phyloP scores from a whole-genome alignment of 2,888 invertebrate genomes.

The Eubasilissa splendida region DNA sequence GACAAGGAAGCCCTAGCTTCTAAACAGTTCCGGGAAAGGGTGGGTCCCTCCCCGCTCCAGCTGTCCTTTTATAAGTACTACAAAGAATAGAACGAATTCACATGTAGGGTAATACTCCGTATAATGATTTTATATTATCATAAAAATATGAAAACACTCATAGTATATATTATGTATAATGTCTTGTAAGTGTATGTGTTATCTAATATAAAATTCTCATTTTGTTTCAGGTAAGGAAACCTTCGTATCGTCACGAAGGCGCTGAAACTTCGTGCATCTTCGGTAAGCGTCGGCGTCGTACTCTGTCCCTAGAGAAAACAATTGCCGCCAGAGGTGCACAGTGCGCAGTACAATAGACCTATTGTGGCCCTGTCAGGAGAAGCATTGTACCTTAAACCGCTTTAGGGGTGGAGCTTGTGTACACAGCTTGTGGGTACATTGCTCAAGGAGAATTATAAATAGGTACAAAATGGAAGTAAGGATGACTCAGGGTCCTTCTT shows the following conservation, averaged over 20 bases:
- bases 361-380: conserved; percentile 21
- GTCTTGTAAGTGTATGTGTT: not conserved
- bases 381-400: conserved; percentile 37
- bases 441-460: not conserved
- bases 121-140: no score
- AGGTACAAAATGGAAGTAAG: no score
- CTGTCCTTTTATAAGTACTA: no score
- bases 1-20: no score
- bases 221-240: conserved; percentile 36
- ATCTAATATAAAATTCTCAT: conserved; percentile 2
- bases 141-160: no score
- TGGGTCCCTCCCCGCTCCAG: no score
- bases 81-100: no score
- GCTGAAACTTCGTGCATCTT: conserved; percentile 24
- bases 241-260: not conserved
- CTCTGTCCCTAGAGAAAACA: conserved; percentile 17
- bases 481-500: no score
- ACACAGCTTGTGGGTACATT: not conserved
- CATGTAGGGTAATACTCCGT: no score
- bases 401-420: conserved; percentile 7
- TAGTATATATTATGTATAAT: no score
- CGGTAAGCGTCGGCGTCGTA: conserved; percentile 28
- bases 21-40: no score
- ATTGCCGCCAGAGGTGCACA: conserved; percentile 17
- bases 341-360: conserved; percentile 19